Conservation (phyloP, 2,888 invertebrate genomes). For the Diogma glabrata region DNA sequence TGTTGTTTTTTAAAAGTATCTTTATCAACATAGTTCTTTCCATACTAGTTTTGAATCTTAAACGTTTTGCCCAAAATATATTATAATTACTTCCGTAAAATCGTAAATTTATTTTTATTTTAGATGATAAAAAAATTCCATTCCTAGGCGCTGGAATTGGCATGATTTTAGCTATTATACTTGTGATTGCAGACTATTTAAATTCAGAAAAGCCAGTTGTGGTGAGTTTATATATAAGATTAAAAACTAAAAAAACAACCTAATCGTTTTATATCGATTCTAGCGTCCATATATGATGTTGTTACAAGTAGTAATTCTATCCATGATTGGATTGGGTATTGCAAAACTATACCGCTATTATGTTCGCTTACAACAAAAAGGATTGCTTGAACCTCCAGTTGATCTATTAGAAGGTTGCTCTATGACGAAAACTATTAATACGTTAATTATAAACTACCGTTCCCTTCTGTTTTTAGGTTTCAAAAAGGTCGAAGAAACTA, state of each 20-base stretch:
- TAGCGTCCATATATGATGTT: slow-evolving; percentile 65
- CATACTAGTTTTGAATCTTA: neutral
- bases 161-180: slow-evolving; percentile 50
- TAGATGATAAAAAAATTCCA: slow-evolving; percentile 57
- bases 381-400: slow-evolving; percentile 42
- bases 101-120: slow-evolving; percentile 22
- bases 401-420: slow-evolving; percentile 35
- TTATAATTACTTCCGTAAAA: slow-evolving; percentile 4
- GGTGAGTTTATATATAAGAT: slow-evolving; percentile 7
- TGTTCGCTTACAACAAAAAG: slow-evolving; percentile 40
- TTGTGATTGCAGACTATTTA: slow-evolving; percentile 57
- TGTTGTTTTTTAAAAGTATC: no score
- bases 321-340: slow-evolving; percentile 53
- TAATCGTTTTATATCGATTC: slow-evolving; percentile 27
- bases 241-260: slow-evolving; percentile 8
- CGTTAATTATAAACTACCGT: neutral
- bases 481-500: slow-evolving; percentile 20
- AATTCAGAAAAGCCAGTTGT: slow-evolving; percentile 50
- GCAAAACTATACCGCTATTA: slow-evolving; percentile 47
- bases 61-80: neutral
- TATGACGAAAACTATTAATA: no score
- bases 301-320: slow-evolving; percentile 52
- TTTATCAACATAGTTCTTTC: neutral
- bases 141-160: slow-evolving; percentile 67
- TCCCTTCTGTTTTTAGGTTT: slow-evolving; percentile 18